Evolutionary conservation across 2,797 vertebrate species (phyloP).

Genomic region (Rhinoraja longicauda): DNA sequence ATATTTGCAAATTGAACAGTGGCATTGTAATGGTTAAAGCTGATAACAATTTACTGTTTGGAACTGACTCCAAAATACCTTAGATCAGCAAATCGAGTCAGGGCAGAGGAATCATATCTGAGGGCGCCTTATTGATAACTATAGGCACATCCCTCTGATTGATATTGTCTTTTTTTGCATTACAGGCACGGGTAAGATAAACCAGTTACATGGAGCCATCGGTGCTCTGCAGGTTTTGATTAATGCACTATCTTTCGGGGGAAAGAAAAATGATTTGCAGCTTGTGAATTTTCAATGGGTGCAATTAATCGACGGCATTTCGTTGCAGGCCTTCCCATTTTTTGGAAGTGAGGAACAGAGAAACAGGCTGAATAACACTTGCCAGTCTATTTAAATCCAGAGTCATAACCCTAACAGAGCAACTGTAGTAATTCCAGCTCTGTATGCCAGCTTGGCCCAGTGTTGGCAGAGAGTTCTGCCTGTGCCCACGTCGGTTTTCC

Average conservation of each 20-base stretch:
- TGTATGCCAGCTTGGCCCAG: not conserved
- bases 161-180: not conserved
- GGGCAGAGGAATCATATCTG: not conserved
- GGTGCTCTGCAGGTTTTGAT: conserved; percentile 11
- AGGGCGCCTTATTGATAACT: not conserved
- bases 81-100: not conserved
- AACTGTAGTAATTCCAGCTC: not conserved
- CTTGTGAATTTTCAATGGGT: conserved; percentile 10
- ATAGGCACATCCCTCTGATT: not conserved
- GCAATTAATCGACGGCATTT: not conserved
- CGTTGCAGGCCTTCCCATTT: not conserved
- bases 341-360: not conserved
- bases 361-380: not conserved
- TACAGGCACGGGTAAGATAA: not conserved
- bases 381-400: not conserved
- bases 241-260: not conserved
- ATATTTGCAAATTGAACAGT: not conserved
- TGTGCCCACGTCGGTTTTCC: too few relatives aligned
- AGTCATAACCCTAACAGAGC: not conserved
- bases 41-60: not conserved
- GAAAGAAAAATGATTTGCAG: not conserved
- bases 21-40: not conserved
- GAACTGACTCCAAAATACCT: not conserved
- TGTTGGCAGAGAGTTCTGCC: not conserved
- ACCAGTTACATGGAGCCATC: not conserved